Percentiles rank a stretch among this genome's conserved stretches.
phyloP scores from a whole-genome alignment of 2,113 vertebrate species.

The Patagioenas fasciata region DNA sequence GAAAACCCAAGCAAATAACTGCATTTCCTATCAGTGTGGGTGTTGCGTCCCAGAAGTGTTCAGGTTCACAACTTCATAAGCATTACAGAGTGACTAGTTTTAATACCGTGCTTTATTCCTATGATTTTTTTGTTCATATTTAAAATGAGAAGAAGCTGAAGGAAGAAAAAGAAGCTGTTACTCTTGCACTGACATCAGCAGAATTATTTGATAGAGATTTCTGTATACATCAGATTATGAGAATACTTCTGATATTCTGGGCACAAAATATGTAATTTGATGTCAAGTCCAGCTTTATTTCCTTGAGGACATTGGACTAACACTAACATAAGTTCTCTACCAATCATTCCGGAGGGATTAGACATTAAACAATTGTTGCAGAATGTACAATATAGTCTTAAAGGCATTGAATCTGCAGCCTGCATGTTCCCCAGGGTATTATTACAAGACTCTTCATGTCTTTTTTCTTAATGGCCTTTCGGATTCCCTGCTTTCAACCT shows the following conservation, averaged over 20 bases:
- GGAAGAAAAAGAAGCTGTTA: background rate
- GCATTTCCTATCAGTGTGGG: background rate
- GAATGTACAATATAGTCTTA: background rate
- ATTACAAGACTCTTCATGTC: constrained; percentile 18
- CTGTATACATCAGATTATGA: background rate
- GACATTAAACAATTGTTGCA: background rate
- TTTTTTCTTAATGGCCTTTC: constrained; percentile 30
- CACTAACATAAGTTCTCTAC: background rate
- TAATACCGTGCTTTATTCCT: fast-evolving
- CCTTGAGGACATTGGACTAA: background rate
- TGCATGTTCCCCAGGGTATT: constrained; percentile 5
- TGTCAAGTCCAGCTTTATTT: constrained; percentile 41
- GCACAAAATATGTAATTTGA: background rate
- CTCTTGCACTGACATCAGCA: background rate
- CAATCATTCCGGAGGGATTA: background rate
- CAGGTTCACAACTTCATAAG: background rate
- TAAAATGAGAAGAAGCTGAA: background rate
- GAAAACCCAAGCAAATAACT: background rate
- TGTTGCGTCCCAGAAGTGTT: background rate
- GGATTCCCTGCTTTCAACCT: background rate
- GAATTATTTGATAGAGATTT: background rate
- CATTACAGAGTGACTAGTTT: fast-evolving
- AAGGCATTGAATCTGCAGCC: background rate
- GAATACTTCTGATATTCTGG: background rate
- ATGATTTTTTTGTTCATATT: background rate